Base-by-base conservation (phyloP, 2,113 vertebrate genomes). In the Zosterops japonicus region DNA sequence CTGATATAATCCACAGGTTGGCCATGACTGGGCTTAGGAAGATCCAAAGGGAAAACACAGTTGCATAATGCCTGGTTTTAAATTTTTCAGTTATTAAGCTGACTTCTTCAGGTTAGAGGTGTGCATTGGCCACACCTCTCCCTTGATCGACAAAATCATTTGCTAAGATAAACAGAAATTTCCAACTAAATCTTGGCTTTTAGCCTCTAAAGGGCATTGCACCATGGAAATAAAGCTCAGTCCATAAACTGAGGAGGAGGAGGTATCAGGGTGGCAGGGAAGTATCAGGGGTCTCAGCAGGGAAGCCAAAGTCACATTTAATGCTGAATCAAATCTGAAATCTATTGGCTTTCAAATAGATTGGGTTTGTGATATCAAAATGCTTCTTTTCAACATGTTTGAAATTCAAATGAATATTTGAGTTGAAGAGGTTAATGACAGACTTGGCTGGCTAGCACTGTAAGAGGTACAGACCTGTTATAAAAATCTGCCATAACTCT, bases 371-470 rank as follows among this genome's bases (percentile, higher is more conserved):
- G 67, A 76, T 90, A 65, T 35, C 23, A 90, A 90, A 95, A 89
- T 75, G 33, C 52, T 92, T 89, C 46, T 80, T 77, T 63, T 80
- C 55, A 28, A 44, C 42, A 65, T 61, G 35, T 63, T 77, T 88
- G 84, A 94, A 95, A 93, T 88, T 90, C 78, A 88, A 67, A 90
- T 55, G 65, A 70, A 16, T 95, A 74, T 95, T 90, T 94, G 75
- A 80, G 24, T 77, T 95, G 93, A 87, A 95, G 39, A 85, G 35
- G 24, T 44, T 94, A 35, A 59, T 0, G 0, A 78, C 44, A 87
- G 50, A 44, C 55, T 95, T 31, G 23, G 50, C 60, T 90, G 63
- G 63, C 50, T 64, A 79, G 31, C 77, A 76, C 16, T 55, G 18
- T 22, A 61, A 74, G 84, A 95, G 50, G 36, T 80, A 42, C 27